phyloP scores from a whole-genome alignment of 2,888 invertebrate species.

The Micropterix aruncella region DNA sequence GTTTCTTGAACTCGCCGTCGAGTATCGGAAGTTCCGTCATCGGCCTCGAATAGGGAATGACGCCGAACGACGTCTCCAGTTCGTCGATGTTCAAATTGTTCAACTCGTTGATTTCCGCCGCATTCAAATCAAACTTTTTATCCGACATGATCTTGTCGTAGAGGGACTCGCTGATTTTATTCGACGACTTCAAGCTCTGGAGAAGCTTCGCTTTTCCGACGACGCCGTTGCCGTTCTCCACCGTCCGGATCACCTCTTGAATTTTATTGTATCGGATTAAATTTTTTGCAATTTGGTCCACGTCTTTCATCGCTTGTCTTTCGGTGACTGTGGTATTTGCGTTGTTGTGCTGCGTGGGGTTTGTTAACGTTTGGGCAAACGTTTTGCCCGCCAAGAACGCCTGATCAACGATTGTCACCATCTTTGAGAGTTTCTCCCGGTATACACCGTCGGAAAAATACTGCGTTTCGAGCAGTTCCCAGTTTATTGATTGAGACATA shows the following conservation, averaged over 20 bases:
- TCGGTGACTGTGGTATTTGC: conserved; percentile 3
- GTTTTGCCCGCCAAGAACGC: conserved; percentile 58
- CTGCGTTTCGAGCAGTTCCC: conserved; percentile 81
- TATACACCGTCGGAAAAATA: conserved; percentile 70
- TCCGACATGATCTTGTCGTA: conserved; percentile 30
- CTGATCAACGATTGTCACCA: conserved; percentile 69
- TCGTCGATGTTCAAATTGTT: conserved; percentile 26
- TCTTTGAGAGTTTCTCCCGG: conserved; percentile 72
- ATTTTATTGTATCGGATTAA: background rate
- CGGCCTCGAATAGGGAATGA: background rate
- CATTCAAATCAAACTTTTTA: conserved; percentile 28
- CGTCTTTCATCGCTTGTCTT: conserved; percentile 14
- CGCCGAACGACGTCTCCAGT: conserved; percentile 13
- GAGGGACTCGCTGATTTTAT: conserved; percentile 27
- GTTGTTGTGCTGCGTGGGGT: background rate
- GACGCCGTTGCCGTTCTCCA: background rate
- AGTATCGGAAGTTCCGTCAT: background rate
- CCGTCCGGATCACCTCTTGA: background rate
- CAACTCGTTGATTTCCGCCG: conserved; percentile 33
- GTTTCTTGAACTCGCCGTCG: too few relatives aligned
- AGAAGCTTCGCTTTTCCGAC: too few relatives aligned
- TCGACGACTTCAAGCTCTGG: conserved; percentile 3
- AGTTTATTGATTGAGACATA: conserved; percentile 88
- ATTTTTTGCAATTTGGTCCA: conserved; percentile 13
- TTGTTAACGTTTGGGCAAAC: conserved; percentile 50